A percentile compares a stretch with the other conserved stretches of the same genome.
Evolutionary conservation across 2,888 invertebrate species (phyloP).

Genomic region (Xylota sylvarum): DNA sequence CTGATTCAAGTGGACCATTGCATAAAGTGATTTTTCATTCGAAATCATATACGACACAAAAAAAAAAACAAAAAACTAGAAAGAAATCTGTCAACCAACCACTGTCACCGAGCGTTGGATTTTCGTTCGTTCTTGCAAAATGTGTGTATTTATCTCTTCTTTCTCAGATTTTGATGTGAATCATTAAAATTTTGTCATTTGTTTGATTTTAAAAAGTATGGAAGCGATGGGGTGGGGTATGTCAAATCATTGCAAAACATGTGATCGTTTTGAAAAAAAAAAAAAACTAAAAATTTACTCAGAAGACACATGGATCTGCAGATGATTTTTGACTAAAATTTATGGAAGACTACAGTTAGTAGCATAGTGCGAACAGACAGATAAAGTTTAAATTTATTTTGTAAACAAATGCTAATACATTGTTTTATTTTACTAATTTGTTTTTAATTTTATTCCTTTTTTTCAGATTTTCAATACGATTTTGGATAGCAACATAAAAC

Average conservation of each 20-base stretch:
- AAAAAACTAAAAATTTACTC: neutral
- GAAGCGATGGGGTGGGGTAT: slow-evolving; percentile 9
- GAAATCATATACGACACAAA: slow-evolving; percentile 19
- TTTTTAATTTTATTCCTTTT: slow-evolving; percentile 47
- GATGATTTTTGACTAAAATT: slow-evolving; percentile 61
- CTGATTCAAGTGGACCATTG: slow-evolving; percentile 52
- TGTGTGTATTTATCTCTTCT: slow-evolving; percentile 44
- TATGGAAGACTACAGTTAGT: slow-evolving; percentile 51
- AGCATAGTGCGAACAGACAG: slow-evolving; percentile 50
- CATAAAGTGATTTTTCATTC: slow-evolving; percentile 68
- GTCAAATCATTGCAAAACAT: slow-evolving; percentile 46
- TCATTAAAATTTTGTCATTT: slow-evolving; percentile 75
- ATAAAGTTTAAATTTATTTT: slow-evolving; percentile 40
- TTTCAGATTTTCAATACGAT: slow-evolving; percentile 84
- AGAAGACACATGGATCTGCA: slow-evolving; percentile 53
- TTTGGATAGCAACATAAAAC: slow-evolving; percentile 83
- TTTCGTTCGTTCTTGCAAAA: slow-evolving; percentile 23
- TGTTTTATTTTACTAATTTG: neutral
- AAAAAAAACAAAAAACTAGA: slow-evolving; percentile 14
- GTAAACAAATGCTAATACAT: slow-evolving; percentile 48
- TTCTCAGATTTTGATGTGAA: slow-evolving; percentile 61
- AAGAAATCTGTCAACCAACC: slow-evolving; percentile 40
- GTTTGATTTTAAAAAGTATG: slow-evolving; percentile 60
- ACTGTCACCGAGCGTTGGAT: slow-evolving; percentile 31
- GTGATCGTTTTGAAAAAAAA: slow-evolving; percentile 30